Evolutionary conservation across 1,140 invertebrate genomes (phyloP).

Genomic region (Tetramorium simillimum): DNA sequence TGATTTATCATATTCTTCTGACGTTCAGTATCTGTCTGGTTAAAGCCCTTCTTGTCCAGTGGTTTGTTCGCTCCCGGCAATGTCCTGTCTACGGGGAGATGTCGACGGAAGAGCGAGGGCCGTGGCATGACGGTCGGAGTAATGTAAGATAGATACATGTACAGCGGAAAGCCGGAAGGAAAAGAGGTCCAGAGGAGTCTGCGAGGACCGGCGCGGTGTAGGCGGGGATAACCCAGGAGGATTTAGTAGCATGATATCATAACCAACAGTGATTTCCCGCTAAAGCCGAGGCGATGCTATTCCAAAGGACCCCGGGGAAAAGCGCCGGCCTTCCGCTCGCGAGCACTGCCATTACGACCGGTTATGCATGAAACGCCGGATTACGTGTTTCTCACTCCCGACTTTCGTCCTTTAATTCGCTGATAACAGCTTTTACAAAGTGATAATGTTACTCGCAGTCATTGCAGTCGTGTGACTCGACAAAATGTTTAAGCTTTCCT

Average conservation of each 20-base stretch:
- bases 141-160: constrained; percentile 65
- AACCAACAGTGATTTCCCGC: constrained; percentile 57
- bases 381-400: constrained; percentile 24
- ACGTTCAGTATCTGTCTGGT: constrained; percentile 24
- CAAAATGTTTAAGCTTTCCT: neutral
- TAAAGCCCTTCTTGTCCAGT: constrained; percentile 44
- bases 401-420: constrained; percentile 29
- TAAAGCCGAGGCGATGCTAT: constrained; percentile 39
- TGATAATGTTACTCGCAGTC: constrained; percentile 13
- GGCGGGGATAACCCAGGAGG: constrained; percentile 52
- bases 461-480: neutral
- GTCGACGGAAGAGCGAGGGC: constrained; percentile 14
- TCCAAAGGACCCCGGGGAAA: constrained; percentile 35
- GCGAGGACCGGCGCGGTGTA: constrained; percentile 18
- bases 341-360: constrained; percentile 32
- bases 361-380: constrained; percentile 46
- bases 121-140: constrained; percentile 17
- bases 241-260: constrained; percentile 61
- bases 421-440: constrained; percentile 40
- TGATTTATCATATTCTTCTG: constrained; percentile 38
- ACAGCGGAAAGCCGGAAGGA: constrained; percentile 57
- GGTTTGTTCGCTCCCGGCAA: constrained; percentile 33
- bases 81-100: constrained; percentile 14
- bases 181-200: constrained; percentile 57
- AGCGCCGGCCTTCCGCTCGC: constrained; percentile 29